Base-by-base conservation (phyloP, 2,888 invertebrate species). In the Microctonus brassicae region DNA sequence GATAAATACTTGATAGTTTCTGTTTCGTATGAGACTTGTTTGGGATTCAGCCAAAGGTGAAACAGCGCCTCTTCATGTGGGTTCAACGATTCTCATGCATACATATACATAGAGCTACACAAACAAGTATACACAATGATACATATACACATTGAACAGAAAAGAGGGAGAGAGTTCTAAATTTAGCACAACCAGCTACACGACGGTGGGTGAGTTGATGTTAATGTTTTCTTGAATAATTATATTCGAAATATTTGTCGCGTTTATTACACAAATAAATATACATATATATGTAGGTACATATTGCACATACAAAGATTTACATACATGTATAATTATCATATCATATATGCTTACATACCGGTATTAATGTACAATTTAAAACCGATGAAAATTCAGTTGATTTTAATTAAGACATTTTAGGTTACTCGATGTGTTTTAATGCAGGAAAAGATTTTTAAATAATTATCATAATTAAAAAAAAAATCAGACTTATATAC, bases 211-310 rank as follows among this genome's bases (percentile, higher is more conserved):
- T 68, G 65, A 65, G 73, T 68, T 70, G 71, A 71, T 74, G 74
- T 39, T 72, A 70, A 75, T 77, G 80, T 76, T 73, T 74, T 77
- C 72, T 47, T 47, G 47, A 47, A 47, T 47, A 47, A 47, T 47
- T 47, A 17, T 17, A 17, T 6, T 9, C 6, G 47, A 6, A 17
- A 47, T 34, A 65, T n/a, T n/a, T 20, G 29, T 53, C 7, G 33
- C 17, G 9, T 33, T n/a, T 53, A 17, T 29, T 47, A 9, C 6
- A 47, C 17, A 20, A 47, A n/a, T 47, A 47, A 17, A n/a, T 47
- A 47, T n/a, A 7, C 1, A 4, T 5, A 42, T 2, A 17, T n/a
- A n/a, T n/a, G n/a, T n/a, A n/a, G n/a, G n/a, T n/a, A n/a, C n/a
- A n/a, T n/a, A n/a, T n/a, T 39, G n/a, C n/a, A n/a, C n/a, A n/a